Base-by-base conservation (phyloP, 2,888 invertebrate genomes). In the Aporophyla lueneburgensis region DNA sequence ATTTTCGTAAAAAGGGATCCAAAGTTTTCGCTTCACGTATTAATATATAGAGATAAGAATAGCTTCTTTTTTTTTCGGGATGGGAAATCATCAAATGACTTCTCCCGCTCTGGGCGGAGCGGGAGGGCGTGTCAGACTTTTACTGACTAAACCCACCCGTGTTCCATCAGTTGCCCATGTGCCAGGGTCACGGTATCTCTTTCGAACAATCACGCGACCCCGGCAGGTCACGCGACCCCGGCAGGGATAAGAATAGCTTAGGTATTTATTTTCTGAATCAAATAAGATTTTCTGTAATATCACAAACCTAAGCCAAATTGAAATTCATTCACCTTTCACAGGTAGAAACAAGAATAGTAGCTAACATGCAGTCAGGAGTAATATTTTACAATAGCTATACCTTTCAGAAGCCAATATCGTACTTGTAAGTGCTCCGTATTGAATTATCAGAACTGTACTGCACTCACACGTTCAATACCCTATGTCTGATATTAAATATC, bases 401-500 rank as follows among this genome's bases (percentile, higher is more conserved):
- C 68, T 66, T 51, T 71, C 27, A 46, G 53, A 66, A 53, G 53
- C 56, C 61, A 72, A 80, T 83, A 73, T 62, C 24, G 62, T 51
- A 71, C 53, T 69, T 62, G 74, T 68, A 73, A 84, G 85, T 80
- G 73, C 75, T 68, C 51, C 33, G 19, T 71, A 84, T 83, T 84
- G 49, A 80, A 74, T 84, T 83, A 83, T 80, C 83, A 69, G 58
- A 46, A 43, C 56, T 24, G 24, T 27, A 46, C 43, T 84, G 76
- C 76, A 80, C 73, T 80, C 33, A 58, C 58, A 62, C 49, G 61
- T 71, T 58, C 75, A 59, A 83, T 72, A 33, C 54, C 54, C 6
- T 74, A 59, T 51, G 61, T 70, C 81, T 71, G 61, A 71, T 84
- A 80, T 76, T 74, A 71, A 80, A 84, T 83, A 74, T 83, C 49